Percentiles rank a stretch among this genome's conserved stretches.
Conservation (phyloP, 2,888 invertebrate genomes). For the Hydrotaea cyrtoneurina region DNA sequence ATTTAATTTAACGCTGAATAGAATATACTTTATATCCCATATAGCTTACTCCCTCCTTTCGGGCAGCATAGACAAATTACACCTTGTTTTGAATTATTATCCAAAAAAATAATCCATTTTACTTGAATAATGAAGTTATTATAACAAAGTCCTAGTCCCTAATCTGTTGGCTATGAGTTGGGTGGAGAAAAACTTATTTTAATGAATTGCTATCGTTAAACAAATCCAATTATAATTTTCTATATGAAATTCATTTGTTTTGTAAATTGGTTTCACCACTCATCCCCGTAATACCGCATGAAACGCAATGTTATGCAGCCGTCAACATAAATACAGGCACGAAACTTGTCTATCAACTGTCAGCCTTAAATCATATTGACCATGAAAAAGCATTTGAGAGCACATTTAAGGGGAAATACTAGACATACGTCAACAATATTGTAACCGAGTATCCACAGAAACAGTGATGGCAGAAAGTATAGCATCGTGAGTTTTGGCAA, state of each 20-base stretch:
- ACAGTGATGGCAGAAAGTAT: neutral
- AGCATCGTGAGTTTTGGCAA: neutral
- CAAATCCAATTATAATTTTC: conserved; percentile 61
- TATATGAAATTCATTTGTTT: conserved; percentile 25
- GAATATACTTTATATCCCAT: no score
- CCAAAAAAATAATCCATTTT: neutral
- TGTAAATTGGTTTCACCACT: neutral
- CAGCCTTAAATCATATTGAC: conserved; percentile 56
- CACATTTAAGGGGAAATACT: neutral
- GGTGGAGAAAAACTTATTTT: neutral
- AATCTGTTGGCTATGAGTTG: no score
- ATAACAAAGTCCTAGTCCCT: neutral
- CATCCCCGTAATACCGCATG: neutral
- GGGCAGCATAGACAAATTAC: no score
- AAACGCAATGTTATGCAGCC: conserved; percentile 40
- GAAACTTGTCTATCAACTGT: conserved; percentile 51
- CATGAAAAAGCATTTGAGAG: conserved; percentile 37
- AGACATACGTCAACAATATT: neutral
- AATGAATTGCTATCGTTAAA: conserved; percentile 33
- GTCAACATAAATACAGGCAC: neutral
- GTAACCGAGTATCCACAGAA: neutral
- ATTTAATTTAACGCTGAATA: no score
- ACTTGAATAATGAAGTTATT: neutral
- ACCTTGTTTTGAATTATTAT: neutral
- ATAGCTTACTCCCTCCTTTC: no score